Evolutionary conservation across 2,113 vertebrate species (phyloP), one percentile per base, ranked within the genome.

Genomic region (Cettia cetti): DNA sequence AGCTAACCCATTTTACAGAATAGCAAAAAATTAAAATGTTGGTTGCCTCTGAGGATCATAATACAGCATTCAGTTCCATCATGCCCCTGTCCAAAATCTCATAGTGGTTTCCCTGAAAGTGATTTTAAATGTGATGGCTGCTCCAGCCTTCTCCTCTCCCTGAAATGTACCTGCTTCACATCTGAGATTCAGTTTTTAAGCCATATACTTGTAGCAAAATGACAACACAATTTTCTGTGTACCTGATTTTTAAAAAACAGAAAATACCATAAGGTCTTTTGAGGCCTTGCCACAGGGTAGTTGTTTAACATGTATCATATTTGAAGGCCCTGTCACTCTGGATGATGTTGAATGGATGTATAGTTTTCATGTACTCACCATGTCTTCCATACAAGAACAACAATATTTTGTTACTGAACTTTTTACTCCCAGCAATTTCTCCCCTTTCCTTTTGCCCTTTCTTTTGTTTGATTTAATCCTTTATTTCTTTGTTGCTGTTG

Each of bases 171-270:
- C 89, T 88, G 77, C 56, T 70, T 47, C 84, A 63, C 26, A 59
- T 86, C 26, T 37, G 60, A 74, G 68, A 90, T 88, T 49, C 85
- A 65, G 88, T 44, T 94, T 76, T 86, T 59, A 90, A 91, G 57
- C 91, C 61, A 20, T 47, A 54, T 50, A 91, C 83, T 95, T 85
- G 92, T 30, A 93, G 82, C 92, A 88, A 97, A 97, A 97, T 87
- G 91, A 79, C 97, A 97, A 92, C 94, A 91, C 76, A 84, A 83
- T 95, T 96, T 93, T 91, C 95, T 90, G 64, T 90, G 94, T 95
- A 96, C 81, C 86, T 96, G 92, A 94, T 96, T 96, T 95, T 97
- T 94, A 91, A 96, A 97, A 96, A 96, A 57, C 95, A 96, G 95
- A 91, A 96, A 95, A 96, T 96, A 95, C 82, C 64, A 91, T 94